Percentiles rank a stretch among this genome's conserved stretches.
Evolutionary conservation across 2,113 vertebrate species (phyloP).

Genomic region (Urocynchramus pylzowi): DNA sequence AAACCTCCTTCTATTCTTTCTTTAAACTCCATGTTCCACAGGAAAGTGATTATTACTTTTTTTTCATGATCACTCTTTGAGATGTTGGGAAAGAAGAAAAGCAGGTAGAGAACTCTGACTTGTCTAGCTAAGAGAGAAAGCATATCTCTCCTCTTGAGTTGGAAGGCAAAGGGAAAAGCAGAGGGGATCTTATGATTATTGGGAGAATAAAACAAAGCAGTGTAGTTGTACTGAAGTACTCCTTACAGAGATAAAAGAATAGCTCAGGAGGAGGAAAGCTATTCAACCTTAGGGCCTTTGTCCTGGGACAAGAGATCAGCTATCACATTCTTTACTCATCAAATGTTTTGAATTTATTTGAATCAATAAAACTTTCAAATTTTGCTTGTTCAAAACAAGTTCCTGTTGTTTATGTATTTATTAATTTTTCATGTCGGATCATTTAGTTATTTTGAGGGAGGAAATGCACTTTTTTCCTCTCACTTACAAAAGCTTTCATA

Average conservation of each 20-base stretch:
- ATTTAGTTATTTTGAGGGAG: background rate
- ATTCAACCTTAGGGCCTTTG: background rate
- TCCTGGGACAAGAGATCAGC: background rate
- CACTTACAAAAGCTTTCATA: background rate
- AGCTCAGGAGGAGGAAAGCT: background rate
- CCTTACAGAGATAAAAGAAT: background rate
- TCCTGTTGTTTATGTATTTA: background rate
- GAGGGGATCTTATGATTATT: background rate
- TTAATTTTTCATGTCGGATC: background rate
- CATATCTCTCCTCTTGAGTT: background rate
- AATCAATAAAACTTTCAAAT: background rate
- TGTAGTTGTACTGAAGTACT: background rate
- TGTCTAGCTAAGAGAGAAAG: background rate
- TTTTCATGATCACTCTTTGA: background rate
- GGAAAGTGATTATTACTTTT: background rate
- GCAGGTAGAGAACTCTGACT: background rate
- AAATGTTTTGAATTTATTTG: background rate
- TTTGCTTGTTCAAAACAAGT: background rate
- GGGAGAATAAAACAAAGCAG: background rate
- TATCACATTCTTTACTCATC: background rate
- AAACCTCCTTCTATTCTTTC: background rate
- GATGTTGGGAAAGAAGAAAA: background rate
- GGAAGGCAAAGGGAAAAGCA: background rate
- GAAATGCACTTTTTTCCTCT: background rate
- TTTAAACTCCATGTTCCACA: background rate